These are phyloP conservation scores for Panulirus ornatus DNA, from an alignment of 1,140 invertebrate genomes.

Conservation along the genomic window DNA sequence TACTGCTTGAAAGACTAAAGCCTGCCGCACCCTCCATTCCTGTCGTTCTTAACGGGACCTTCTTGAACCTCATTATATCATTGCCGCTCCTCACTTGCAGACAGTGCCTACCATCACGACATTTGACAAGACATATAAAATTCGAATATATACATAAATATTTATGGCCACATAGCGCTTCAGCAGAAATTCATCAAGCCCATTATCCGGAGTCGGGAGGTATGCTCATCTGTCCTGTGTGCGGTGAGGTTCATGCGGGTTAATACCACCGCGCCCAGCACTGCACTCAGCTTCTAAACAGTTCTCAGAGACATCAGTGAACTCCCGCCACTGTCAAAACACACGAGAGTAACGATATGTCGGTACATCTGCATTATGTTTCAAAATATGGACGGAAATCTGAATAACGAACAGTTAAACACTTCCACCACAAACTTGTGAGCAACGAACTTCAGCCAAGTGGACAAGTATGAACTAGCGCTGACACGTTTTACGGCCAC, in stretches of 20 bases:
- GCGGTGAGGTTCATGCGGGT: not conserved
- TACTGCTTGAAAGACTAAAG: not conserved
- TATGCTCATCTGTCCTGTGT: not conserved
- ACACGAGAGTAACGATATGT: not conserved
- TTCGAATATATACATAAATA: not conserved
- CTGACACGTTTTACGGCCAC: conserved; percentile 44
- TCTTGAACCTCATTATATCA: conserved; percentile 42
- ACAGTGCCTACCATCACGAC: not conserved
- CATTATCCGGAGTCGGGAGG: not conserved
- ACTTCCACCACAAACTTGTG: conserved; percentile 1
- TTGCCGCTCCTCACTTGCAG: not conserved
- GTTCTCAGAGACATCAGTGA: not conserved
- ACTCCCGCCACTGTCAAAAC: not conserved
- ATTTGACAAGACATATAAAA: not conserved
- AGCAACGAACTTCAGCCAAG: conserved; percentile 33
- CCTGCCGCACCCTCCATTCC: conserved; percentile 19
- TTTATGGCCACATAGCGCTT: not conserved
- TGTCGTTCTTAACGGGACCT: conserved; percentile 15
- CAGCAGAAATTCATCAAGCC: not conserved
- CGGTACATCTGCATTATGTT: too few species aligned
- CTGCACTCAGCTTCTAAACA: not conserved
- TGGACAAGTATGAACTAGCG: conserved; percentile 57
- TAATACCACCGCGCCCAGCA: not conserved
- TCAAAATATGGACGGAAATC: too few species aligned
- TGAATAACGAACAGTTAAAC: not conserved